Evolutionary conservation across 2,888 invertebrate species (phyloP).

Genomic region (Cybosia mesomella): DNA sequence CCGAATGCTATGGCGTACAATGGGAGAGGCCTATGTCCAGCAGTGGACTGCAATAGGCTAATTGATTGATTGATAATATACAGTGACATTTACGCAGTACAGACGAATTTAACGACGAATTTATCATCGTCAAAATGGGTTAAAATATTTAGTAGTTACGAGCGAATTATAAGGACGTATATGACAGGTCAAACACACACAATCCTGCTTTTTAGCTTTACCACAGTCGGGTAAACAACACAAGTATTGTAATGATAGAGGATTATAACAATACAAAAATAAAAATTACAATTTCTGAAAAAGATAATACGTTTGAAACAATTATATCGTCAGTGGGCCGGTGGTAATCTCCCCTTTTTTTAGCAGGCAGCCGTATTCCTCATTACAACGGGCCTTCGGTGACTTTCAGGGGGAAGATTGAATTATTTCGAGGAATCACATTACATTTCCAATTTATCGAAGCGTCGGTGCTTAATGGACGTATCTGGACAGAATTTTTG

Average conservation of each 20-base stretch:
- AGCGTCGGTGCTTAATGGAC: constrained; percentile 37
- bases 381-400: constrained; percentile 45
- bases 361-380: constrained; percentile 36
- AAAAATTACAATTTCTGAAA: constrained; percentile 41
- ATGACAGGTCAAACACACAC: not conserved
- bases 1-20: too few relatives aligned
- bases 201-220: not conserved
- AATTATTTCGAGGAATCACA: constrained; percentile 53
- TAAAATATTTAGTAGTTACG: too few relatives aligned
- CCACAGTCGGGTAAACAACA: not conserved
- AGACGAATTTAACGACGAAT: too few relatives aligned
- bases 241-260: too few relatives aligned
- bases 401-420: constrained; percentile 45
- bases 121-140: too few relatives aligned
- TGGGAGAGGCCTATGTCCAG: too few relatives aligned
- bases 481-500: constrained; percentile 23
- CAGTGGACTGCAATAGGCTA: too few relatives aligned
- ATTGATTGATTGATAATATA: too few relatives aligned
- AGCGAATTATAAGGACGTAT: too few relatives aligned
- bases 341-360: constrained; percentile 43
- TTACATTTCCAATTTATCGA: constrained; percentile 55
- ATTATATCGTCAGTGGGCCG: constrained; percentile 48
- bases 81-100: too few relatives aligned
- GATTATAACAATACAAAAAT: constrained; percentile 33
- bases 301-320: constrained; percentile 55